A percentile compares a stretch with the other conserved stretches of the same genome.
These are phyloP conservation scores for Dicrurus megarhynchus DNA, from an alignment of 2,113 vertebrate genomes.

Conservation along the genomic window DNA sequence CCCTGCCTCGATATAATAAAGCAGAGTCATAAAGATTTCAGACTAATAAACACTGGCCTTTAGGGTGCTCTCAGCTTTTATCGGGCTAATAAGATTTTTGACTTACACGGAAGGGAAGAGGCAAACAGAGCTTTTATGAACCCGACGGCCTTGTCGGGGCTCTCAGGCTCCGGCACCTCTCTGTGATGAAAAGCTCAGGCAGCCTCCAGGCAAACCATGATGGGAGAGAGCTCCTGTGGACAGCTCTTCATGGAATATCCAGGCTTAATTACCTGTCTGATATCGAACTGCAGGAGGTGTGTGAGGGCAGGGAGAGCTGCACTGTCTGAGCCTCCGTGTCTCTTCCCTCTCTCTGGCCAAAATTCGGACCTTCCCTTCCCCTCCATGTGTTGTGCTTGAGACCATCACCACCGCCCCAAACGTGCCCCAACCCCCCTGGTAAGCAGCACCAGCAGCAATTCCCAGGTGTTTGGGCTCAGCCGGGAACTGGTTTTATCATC, in stretches of 20 bases:
- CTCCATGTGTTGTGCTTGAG: rapidly evolving
- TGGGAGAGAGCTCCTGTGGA: neutral
- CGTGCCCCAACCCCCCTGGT: rapidly evolving
- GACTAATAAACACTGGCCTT: constrained; percentile 19
- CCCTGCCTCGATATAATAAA: neutral
- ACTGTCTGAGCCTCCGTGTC: rapidly evolving
- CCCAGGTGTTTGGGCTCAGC: rapidly evolving
- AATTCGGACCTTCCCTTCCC: rapidly evolving
- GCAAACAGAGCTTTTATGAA: neutral
- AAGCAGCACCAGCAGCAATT: neutral
- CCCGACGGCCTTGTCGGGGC: rapidly evolving
- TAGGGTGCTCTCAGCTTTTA: constrained; percentile 8
- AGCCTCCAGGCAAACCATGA: rapidly evolving
- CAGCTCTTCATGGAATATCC: neutral
- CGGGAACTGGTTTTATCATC: neutral
- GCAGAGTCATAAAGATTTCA: neutral
- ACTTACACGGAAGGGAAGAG: neutral
- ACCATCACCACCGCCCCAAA: rapidly evolving
- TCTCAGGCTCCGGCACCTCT: neutral
- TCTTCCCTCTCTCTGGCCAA: rapidly evolving
- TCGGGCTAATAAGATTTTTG: constrained; percentile 21
- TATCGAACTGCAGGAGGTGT: rapidly evolving
- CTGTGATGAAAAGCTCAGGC: neutral
- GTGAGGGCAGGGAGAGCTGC: neutral
- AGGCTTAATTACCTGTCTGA: neutral